Conservation (phyloP, 2,888 invertebrate genomes). For the Ophion slaviceki region DNA sequence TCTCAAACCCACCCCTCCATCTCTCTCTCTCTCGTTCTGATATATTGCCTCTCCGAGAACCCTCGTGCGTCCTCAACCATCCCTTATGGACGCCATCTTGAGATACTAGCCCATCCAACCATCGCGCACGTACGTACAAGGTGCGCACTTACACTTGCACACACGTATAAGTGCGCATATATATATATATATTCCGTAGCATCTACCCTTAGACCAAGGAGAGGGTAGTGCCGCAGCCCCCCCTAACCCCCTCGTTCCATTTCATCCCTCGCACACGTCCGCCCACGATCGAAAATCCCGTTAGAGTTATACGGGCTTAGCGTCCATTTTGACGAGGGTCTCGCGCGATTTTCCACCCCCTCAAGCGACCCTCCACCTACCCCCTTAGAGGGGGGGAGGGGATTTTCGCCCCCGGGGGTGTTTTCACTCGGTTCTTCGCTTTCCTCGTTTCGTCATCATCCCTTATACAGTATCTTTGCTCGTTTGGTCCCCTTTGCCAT, state of each 20-base stretch:
- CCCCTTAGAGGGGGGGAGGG: background rate
- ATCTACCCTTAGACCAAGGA: conserved; percentile 13
- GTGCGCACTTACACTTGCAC: conserved; percentile 21
- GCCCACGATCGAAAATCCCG: conserved; percentile 83
- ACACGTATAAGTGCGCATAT: background rate
- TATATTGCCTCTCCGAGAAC: conserved; percentile 82
- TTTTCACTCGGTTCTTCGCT: conserved; percentile 30
- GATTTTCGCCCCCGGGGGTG: conserved; percentile 61
- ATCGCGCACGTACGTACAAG: conserved; percentile 48
- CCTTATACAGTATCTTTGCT: conserved; percentile 46
- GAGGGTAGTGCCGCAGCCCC: conserved; percentile 45
- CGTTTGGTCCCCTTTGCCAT: conserved; percentile 23
- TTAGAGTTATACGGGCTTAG: conserved; percentile 83
- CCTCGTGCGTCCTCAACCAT: conserved; percentile 82
- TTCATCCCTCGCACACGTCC: conserved; percentile 77
- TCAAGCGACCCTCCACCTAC: conserved; percentile 66
- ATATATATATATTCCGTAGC: conserved; percentile 18
- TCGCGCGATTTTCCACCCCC: conserved; percentile 59
- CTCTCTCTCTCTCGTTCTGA: conserved; percentile 74
- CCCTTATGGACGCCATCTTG: conserved; percentile 83
- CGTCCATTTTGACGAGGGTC: conserved; percentile 83
- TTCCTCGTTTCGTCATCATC: conserved; percentile 33
- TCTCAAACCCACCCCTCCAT: conserved; percentile 46
- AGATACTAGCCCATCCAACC: conserved; percentile 77
- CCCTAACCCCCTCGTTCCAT: conserved; percentile 64